Evolutionary conservation across 2,113 vertebrate species (phyloP).

Genomic region (Thryonomys swinderianus): DNA sequence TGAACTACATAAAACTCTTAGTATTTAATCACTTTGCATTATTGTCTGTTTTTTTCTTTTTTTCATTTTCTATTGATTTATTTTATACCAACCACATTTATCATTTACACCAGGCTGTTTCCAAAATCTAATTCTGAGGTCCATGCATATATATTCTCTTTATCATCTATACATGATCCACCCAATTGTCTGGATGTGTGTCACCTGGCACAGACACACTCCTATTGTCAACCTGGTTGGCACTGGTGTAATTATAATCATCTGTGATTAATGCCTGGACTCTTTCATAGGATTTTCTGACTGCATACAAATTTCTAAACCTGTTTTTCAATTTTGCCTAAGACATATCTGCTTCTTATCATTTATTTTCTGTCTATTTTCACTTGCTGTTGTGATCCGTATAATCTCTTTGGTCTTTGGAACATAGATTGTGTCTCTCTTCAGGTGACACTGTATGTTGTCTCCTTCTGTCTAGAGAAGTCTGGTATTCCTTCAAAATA

Average conservation of each 20-base stretch:
- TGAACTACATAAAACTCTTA: conserved; percentile 24
- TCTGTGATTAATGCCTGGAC: neutral
- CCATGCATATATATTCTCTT: conserved; percentile 2
- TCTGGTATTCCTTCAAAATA: neutral
- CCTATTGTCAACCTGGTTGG: neutral
- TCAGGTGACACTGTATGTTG: fast-evolving
- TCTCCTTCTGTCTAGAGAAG: neutral
- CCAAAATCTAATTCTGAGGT: neutral
- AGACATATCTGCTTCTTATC: neutral
- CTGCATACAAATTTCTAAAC: neutral
- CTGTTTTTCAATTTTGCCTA: neutral
- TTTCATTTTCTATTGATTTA: conserved; percentile 35
- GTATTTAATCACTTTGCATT: conserved; percentile 30
- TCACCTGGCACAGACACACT: neutral
- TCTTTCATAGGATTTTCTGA: neutral
- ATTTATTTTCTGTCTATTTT: neutral
- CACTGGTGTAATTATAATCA: neutral
- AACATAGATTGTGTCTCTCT: fast-evolving
- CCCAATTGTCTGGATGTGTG: neutral
- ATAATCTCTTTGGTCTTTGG: neutral
- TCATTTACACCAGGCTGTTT: neutral
- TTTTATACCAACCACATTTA: neutral
- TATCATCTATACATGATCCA: neutral
- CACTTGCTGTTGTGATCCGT: neutral
- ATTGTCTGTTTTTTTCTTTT: neutral